Conservation (phyloP, 2,113 vertebrate genomes). For the Prietella phreatophila region DNA sequence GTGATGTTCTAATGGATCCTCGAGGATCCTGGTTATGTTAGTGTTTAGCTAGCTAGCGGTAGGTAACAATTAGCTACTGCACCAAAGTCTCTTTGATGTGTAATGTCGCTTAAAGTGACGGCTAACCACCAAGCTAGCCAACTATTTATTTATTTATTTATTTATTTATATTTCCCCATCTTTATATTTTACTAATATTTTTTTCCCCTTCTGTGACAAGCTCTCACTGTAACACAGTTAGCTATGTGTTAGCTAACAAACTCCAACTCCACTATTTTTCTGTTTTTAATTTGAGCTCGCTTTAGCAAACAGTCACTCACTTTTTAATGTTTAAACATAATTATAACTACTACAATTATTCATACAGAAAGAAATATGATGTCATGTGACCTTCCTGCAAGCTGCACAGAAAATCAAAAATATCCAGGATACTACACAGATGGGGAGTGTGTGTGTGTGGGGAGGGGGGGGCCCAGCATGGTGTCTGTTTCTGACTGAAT, state of each 20-base stretch:
- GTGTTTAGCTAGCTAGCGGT: not conserved
- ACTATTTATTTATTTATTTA: not conserved
- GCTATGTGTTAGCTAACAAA: not conserved
- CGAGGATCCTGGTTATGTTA: not conserved
- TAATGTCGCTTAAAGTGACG: not conserved
- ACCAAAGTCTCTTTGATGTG: not conserved
- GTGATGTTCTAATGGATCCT: not conserved
- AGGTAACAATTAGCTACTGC: not conserved
- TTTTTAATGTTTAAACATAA: not conserved
- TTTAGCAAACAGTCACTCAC: not conserved
- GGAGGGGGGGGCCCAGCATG: not conserved
- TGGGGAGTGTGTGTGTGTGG: not conserved
- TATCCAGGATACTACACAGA: not conserved
- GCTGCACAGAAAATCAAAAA: not conserved
- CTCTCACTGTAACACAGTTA: not conserved
- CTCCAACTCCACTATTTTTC: not conserved
- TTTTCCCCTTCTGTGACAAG: not conserved
- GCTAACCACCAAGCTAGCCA: not conserved
- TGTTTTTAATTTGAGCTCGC: not conserved
- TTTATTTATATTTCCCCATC: not conserved
- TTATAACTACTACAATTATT: not conserved
- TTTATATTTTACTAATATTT: too few relatives aligned
- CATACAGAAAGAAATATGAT: not conserved
- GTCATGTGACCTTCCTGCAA: not conserved
- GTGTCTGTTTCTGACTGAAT: conserved; percentile 1